These are phyloP conservation scores for Zoanthus sociatus DNA, from an alignment of 92 coral and sea anemone species.

Conservation along the genomic window DNA sequence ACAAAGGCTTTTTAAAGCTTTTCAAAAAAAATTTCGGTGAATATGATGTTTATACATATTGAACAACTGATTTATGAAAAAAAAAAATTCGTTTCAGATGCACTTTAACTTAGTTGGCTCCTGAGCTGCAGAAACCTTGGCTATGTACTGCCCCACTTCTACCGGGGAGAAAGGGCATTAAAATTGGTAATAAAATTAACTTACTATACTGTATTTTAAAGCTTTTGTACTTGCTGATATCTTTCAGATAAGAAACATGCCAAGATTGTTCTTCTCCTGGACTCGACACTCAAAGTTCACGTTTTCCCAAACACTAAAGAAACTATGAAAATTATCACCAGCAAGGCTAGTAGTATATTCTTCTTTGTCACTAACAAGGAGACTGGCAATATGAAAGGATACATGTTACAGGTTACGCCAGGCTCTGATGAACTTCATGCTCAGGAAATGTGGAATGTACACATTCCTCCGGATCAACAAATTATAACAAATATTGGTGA, in stretches of 20 bases:
- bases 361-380: slow-evolving; percentile 80
- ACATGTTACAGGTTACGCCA: slow-evolving; percentile 64
- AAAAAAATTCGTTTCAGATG: no score
- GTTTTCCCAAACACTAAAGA: slow-evolving; percentile 88
- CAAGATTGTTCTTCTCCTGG: slow-evolving; percentile 88
- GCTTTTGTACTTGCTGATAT: not conserved
- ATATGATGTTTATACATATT: no score
- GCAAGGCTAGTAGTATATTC: slow-evolving; percentile 76
- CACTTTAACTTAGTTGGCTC: no score
- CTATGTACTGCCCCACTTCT: no score
- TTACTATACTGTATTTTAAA: no score
- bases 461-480: slow-evolving; percentile 86
- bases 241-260: slow-evolving; percentile 90
- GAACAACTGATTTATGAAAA: no score
- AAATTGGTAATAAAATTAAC: no score
- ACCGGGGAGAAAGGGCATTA: no score
- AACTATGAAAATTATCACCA: slow-evolving; percentile 73
- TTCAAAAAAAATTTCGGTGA: no score
- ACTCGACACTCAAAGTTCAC: slow-evolving; percentile 81
- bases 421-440: slow-evolving; percentile 70
- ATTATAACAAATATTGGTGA: slow-evolving; percentile 84
- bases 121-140: no score
- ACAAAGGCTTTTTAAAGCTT: no score
- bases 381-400: slow-evolving; percentile 76
- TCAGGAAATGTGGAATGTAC: slow-evolving; percentile 92